A percentile compares a stretch with the other conserved stretches of the same genome.
phyloP scores from a whole-genome alignment of 1,140 invertebrate genomes.

The Meloidogyne exigua region DNA sequence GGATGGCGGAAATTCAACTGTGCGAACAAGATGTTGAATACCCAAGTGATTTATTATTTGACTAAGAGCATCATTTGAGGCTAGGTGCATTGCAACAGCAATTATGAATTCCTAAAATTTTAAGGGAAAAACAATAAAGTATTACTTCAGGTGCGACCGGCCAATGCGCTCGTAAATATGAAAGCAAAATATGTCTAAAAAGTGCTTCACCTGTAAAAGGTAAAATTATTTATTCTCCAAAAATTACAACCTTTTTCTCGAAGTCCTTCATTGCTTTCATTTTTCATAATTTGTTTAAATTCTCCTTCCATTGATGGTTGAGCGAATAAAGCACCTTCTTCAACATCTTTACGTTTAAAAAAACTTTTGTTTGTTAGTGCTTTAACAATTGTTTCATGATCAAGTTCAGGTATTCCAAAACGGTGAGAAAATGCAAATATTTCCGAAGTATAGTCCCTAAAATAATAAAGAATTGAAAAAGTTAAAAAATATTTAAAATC shows the following conservation, averaged over 20 bases:
- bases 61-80: conserved; percentile 4
- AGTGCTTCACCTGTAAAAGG: conserved; percentile 17
- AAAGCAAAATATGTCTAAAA: conserved; percentile 20
- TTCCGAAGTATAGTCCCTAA: conserved; percentile 47
- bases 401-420: conserved; percentile 32
- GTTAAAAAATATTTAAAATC: neutral
- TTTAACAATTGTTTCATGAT: conserved; percentile 28
- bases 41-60: conserved; percentile 34
- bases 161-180: conserved; percentile 42
- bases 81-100: conserved; percentile 28
- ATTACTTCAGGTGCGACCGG: conserved; percentile 42
- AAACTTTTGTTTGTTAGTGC: conserved; percentile 44
- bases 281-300: conserved; percentile 6
- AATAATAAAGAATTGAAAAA: conserved; percentile 1
- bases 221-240: neutral
- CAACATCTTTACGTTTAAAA: conserved; percentile 38
- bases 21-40: conserved; percentile 45
- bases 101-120: conserved; percentile 39
- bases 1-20: conserved; percentile 40
- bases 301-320: conserved; percentile 17
- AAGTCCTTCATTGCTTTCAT: conserved; percentile 26
- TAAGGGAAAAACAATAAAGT: neutral
- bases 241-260: conserved; percentile 20
- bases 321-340: conserved; percentile 12
- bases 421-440: conserved; percentile 44